These are phyloP conservation scores for Syndactyla subalaris DNA, from an alignment of 2,797 vertebrate species.

Conservation along the genomic window DNA sequence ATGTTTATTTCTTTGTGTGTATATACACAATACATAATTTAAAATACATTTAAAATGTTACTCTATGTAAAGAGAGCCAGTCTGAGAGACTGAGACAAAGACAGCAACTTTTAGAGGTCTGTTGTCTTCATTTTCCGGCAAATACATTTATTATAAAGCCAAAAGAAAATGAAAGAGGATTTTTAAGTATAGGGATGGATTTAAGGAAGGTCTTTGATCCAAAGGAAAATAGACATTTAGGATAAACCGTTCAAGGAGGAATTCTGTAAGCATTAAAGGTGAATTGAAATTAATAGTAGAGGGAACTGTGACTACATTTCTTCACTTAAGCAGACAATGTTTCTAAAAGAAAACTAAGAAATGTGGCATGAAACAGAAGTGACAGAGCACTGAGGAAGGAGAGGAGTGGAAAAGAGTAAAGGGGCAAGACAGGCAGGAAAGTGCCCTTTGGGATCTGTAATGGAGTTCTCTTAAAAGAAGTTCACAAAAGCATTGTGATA, in stretches of 20 bases:
- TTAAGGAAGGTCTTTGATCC: background rate
- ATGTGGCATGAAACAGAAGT: background rate
- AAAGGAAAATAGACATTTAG: background rate
- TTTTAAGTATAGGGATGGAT: background rate
- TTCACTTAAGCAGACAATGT: background rate
- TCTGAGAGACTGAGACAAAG: background rate
- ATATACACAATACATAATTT: too few relatives aligned
- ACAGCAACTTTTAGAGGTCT: background rate
- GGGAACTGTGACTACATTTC: background rate
- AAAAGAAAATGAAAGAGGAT: background rate
- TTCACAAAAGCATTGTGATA: background rate
- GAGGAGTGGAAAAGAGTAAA: background rate
- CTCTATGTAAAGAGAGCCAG: background rate
- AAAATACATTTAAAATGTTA: background rate
- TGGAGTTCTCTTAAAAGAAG: background rate
- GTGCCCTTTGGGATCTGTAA: background rate
- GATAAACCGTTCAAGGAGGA: background rate
- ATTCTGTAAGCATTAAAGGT: background rate
- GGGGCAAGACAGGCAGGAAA: background rate
- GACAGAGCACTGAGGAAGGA: background rate
- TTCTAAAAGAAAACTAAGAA: background rate
- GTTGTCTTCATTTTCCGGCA: background rate
- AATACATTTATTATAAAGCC: background rate
- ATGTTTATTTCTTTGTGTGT: background rate
- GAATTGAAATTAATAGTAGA: background rate